Base-by-base conservation (phyloP, 2,888 invertebrate genomes). In the Microctonus aethiopoides region DNA sequence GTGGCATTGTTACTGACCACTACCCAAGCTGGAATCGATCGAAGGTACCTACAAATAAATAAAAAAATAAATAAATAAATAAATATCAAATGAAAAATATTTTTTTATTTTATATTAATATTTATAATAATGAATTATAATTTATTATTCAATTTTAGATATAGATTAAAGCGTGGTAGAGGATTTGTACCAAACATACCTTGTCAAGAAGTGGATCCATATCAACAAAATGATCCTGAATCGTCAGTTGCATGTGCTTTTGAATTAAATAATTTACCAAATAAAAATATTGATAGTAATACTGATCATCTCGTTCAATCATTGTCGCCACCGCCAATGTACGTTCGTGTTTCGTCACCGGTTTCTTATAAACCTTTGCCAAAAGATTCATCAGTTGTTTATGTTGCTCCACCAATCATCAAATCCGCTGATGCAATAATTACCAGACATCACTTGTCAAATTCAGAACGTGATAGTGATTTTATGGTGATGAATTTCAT, bases 331-430 rank as follows among this genome's bases (percentile, higher is more conserved):
- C 66, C 63, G 41, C 72, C 76, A 22, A 56, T 70, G 11, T 82
- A 80, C 65, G 81, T 82, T 1, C 81, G 76, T 72, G 77, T 82
- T 3, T 68, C 77, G 0, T 46, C 77, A 4, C 75, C 80, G 0
- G 67, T 77, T 26, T 74, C 78, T 0, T 81, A 80, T 61, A 77
- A 74, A 41, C 77, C 78, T 9, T 41, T 82, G 29, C 79, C 78
- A 3, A 78, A 75, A 66, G 74, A 72, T 0, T 76, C 77, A 6
- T 77, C 80, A 0, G 36, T 80, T 70, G 77, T 82, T 5, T 82
- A 78, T 54, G 68, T 82, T 4, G 81, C 82, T 51, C 79, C 82
- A 1, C 79, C 82, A 1, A 75, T 81, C 10, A 71, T 81, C 13
- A 81, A 80, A 70, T 80, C 80, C 4, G 76, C 80, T 0, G 76